Base-by-base conservation (phyloP, 2,888 invertebrate genomes). In the Drosophila hamatofila region DNA sequence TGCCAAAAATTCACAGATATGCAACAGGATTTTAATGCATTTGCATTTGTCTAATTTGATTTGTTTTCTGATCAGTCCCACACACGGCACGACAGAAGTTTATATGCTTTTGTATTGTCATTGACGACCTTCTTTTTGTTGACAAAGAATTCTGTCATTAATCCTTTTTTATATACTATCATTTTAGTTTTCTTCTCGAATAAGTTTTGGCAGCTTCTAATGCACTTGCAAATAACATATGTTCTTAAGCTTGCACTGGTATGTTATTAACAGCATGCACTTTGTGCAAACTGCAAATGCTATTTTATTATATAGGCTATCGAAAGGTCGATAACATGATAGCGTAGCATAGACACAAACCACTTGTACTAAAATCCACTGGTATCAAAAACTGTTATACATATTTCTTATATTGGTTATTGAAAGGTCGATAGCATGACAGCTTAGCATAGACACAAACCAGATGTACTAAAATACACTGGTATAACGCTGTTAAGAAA, bases 21-120 rank as follows among this genome's bases (percentile, higher is more conserved):
- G 27, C 64, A 65, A 27, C 16, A 48, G 4, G 37, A 18, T 41
- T 56, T 39, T 37, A 2, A 18, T 54, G 37, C 39, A 25, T 18
- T 14, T 57, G 41, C 41, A 56, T 44, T 52, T 18, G 14, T 7
- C 25, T 23, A 23, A 21, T 46, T 27, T 48, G 46, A 8, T 39
- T 16, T 48, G 33, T 21, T 37, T 35, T 14, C 7, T 21, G n/a
- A 68, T 57, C 39, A 68, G 30, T 39, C 35, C 57, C 57, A 52
- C 46, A 57, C 68, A 57, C 51, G 67, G 11, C 11, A 44, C 51
- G 14, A 46, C 8, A 1, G n/a, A 6, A 12, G 11, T 7, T 11
- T 25, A 2, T 21, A 51, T 11, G 30, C 6, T 12, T 23, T 21
- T n/a, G 8, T 18, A 12, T 27, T 12, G 2, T 14, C 18, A 39